These are phyloP conservation scores for Ommatoiulus sabulosus DNA, from an alignment of 2,888 invertebrate genomes.

Conservation along the genomic window DNA sequence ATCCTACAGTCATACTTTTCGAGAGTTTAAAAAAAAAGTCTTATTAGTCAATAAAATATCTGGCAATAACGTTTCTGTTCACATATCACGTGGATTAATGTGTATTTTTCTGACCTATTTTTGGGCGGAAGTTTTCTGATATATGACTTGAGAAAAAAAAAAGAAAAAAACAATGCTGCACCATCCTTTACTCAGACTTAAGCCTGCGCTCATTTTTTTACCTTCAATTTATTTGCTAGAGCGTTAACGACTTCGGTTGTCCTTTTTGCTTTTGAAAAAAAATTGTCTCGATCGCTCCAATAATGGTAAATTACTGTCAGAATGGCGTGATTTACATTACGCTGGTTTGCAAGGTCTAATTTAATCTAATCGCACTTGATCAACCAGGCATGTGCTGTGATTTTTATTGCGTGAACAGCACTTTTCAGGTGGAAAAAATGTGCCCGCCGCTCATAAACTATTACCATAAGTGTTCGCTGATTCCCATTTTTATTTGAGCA, in stretches of 20 bases:
- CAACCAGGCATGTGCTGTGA: background rate
- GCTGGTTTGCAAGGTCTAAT: background rate
- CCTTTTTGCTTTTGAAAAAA: background rate
- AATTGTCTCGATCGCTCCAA: conserved; percentile 32
- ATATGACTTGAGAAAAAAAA: background rate
- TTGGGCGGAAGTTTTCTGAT: conserved; percentile 26
- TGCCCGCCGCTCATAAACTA: background rate
- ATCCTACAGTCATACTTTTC: conserved; percentile 32
- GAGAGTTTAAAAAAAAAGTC: background rate
- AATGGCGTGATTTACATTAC: background rate
- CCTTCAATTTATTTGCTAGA: background rate
- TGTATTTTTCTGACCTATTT: conserved; percentile 14
- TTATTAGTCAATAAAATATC: background rate
- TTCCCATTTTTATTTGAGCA: background rate
- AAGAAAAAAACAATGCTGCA: background rate
- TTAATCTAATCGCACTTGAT: conserved; percentile 26
- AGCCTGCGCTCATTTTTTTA: background rate
- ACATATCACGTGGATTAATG: background rate
- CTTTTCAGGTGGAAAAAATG: background rate
- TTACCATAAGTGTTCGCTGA: conserved; percentile 1
- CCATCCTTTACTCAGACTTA: background rate
- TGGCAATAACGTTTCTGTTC: background rate
- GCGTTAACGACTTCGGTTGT: conserved; percentile 1
- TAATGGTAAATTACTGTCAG: conserved; percentile 6
- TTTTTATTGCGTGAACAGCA: background rate